Evolutionary conservation across 2,797 vertebrate genomes (phyloP).

Genomic region (Odontamblyopus lacepedii): DNA sequence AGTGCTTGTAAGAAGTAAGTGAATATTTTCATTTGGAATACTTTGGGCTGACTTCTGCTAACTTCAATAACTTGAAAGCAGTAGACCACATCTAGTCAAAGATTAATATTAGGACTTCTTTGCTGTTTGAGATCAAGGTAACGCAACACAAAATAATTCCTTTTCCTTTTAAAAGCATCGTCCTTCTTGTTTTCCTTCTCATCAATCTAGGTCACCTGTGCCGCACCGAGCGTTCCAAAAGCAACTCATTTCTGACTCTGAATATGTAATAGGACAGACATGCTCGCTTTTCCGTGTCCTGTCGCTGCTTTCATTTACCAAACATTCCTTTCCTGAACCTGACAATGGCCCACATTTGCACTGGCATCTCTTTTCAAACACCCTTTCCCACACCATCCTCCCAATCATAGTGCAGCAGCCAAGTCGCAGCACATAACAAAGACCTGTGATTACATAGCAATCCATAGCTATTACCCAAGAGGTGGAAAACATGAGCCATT

Average conservation of each 20-base stretch:
- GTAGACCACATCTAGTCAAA: background rate
- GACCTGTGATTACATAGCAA: slow-evolving; percentile 67
- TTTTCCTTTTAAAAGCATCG: background rate
- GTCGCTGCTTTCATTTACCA: slow-evolving; percentile 8
- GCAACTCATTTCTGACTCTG: slow-evolving; percentile 5
- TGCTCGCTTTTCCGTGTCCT: slow-evolving; percentile 3
- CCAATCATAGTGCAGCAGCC: slow-evolving; percentile 43
- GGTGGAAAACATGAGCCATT: slow-evolving; percentile 64
- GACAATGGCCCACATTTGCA: slow-evolving; percentile 33
- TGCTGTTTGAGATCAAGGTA: background rate
- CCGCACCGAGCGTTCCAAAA: background rate
- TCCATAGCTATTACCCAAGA: slow-evolving; percentile 69
- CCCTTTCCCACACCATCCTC: slow-evolving; percentile 12
- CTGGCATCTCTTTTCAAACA: slow-evolving; percentile 27
- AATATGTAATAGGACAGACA: background rate
- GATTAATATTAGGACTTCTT: background rate
- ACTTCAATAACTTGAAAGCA: background rate
- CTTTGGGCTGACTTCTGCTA: background rate
- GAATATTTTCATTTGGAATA: background rate
- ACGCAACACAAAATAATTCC: background rate
- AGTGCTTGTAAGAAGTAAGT: background rate
- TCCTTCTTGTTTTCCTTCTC: background rate
- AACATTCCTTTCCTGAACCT: slow-evolving; percentile 18
- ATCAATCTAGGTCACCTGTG: slow-evolving; percentile 2
- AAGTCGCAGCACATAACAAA: slow-evolving; percentile 63